These are phyloP conservation scores for Chelon labrosus DNA, from an alignment of 2,797 vertebrate genomes.

Conservation along the genomic window DNA sequence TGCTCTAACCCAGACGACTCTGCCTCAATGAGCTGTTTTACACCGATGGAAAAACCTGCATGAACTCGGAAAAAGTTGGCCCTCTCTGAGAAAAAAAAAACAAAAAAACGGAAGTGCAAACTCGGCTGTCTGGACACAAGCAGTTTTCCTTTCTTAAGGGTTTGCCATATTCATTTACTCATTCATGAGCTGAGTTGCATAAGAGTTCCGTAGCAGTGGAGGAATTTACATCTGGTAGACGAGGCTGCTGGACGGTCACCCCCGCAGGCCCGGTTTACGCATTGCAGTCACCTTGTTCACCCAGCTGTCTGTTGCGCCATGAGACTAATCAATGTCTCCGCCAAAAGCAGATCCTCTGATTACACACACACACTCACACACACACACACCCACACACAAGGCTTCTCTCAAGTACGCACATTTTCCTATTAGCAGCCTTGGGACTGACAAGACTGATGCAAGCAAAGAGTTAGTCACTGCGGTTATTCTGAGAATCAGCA, in stretches of 20 bases:
- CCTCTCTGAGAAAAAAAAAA: conserved; percentile 47
- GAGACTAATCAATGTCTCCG: conserved; percentile 52
- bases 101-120: conserved; percentile 71
- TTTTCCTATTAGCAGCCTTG: conserved; percentile 67
- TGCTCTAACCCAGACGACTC: conserved; percentile 76
- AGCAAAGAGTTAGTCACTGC: conserved; percentile 32
- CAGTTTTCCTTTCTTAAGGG: conserved; percentile 70
- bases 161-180: conserved; percentile 73
- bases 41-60: conserved; percentile 81
- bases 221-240: conserved; percentile 82
- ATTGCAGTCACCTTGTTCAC: conserved; percentile 52
- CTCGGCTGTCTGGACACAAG: conserved; percentile 75
- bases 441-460: conserved; percentile 43
- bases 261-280: conserved; percentile 53
- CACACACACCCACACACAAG: background rate
- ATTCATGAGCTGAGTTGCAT: conserved; percentile 81
- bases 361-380: background rate
- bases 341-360: conserved; percentile 64
- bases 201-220: conserved; percentile 74
- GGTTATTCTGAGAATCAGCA: conserved; percentile 5
- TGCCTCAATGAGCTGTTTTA: conserved; percentile 74
- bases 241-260: conserved; percentile 47
- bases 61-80: conserved; percentile 76
- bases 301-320: conserved; percentile 26
- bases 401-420: conserved; percentile 32